Conservation (phyloP, 2,888 invertebrate genomes). For the Nymphalis polychloros region DNA sequence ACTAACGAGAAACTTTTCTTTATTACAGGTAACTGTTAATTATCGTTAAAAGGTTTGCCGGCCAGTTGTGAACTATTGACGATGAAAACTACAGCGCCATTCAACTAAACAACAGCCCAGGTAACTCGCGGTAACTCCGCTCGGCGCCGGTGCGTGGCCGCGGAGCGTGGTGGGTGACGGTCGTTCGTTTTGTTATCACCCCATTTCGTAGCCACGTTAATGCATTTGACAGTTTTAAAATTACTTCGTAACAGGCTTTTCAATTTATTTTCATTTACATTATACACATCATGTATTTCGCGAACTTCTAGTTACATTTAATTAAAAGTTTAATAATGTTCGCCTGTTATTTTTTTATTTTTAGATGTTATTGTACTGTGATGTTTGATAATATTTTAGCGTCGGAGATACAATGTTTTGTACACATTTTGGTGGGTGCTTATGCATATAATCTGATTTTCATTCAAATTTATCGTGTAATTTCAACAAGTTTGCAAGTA, state of each 20-base stretch:
- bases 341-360: no score
- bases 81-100: background rate
- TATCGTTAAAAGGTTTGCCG: conserved; percentile 16
- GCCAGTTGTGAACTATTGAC: conserved; percentile 3
- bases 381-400: no score
- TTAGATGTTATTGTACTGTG: no score
- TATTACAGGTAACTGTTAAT: conserved; percentile 28
- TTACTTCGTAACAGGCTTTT: background rate
- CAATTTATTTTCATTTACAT: background rate
- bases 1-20: conserved; percentile 17
- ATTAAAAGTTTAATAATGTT: no score
- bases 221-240: conserved; percentile 9
- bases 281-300: background rate
- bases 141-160: background rate
- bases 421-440: no score
- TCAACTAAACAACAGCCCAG: background rate
- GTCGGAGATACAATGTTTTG: no score
- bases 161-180: background rate
- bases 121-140: conserved; percentile 17
- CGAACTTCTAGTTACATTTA: no score
- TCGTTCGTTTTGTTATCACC: background rate
- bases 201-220: background rate
- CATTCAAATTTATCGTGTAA: no score
- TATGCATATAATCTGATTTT: no score
- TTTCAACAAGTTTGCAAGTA: no score